Conservation (phyloP, 2,888 invertebrate species). For the Stenchaetothrips biformis region DNA sequence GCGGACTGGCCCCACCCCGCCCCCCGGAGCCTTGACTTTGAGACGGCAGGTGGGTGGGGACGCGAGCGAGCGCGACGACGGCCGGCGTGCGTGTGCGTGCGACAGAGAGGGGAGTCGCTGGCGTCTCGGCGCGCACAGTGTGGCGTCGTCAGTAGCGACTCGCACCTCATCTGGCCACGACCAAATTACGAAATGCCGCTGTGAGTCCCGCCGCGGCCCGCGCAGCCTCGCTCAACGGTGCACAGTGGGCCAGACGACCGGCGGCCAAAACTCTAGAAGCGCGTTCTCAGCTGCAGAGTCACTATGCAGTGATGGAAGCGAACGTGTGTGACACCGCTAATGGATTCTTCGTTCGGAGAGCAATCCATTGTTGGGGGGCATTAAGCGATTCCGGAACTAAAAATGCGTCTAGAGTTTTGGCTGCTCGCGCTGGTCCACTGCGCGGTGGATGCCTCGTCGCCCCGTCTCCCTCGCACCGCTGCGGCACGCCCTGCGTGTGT, state of each 20-base stretch:
- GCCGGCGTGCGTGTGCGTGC: conserved; percentile 21
- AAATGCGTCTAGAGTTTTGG: too few species aligned
- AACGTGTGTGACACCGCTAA: too few species aligned
- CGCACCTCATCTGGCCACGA: conserved; percentile 42
- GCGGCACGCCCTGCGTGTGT: neutral
- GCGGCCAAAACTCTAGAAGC: too few species aligned
- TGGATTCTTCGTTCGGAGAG: too few species aligned
- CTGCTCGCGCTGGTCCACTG: too few species aligned
- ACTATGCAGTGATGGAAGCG: too few species aligned
- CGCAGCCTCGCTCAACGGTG: too few species aligned
- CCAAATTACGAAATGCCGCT: conserved; percentile 40
- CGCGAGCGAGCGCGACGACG: neutral
- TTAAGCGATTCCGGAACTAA: too few species aligned
- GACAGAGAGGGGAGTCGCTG: conserved; percentile 16
- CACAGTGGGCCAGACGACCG: too few species aligned
- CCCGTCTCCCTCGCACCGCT: neutral
- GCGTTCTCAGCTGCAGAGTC: too few species aligned
- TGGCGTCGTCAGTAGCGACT: conserved; percentile 28
- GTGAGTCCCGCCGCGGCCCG: too few species aligned
- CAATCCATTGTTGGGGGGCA: too few species aligned
- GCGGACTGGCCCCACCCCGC: neutral
- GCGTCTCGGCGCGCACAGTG: conserved; percentile 42
- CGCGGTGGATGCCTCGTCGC: conserved; percentile 27
- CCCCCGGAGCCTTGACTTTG: neutral
- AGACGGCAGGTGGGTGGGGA: neutral